Conservation (phyloP, 2,888 invertebrate species). For the Trichopoda pennipes region DNA sequence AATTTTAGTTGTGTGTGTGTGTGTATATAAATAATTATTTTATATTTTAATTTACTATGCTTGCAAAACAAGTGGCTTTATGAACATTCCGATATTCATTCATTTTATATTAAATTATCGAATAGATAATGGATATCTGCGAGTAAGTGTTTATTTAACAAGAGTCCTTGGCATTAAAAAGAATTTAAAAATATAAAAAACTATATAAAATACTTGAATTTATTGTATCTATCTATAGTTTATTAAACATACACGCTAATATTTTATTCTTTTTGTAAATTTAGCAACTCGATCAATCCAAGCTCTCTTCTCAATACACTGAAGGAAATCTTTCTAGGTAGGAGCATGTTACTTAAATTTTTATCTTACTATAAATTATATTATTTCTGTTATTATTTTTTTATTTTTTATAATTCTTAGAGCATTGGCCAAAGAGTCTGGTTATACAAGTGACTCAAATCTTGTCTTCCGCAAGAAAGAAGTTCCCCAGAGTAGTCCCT, state of each 20-base stretch:
- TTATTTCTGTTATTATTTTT: not conserved
- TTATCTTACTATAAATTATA: not conserved
- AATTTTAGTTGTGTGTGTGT: not conserved
- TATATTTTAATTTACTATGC: not conserved
- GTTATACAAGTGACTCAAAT: constrained; percentile 95
- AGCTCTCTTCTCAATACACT: constrained; percentile 84
- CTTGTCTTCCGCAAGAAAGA: constrained; percentile 91
- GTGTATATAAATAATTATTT: not conserved
- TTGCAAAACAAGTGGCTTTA: constrained; percentile 61
- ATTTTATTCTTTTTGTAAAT: constrained; percentile 25
- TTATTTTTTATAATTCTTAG: constrained; percentile 79
- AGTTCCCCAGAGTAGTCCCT: constrained; percentile 83
- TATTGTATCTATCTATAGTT: not conserved
- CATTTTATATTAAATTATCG: constrained; percentile 44
- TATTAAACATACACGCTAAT: not conserved
- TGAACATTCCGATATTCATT: constrained; percentile 55
- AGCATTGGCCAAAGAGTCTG: constrained; percentile 92
- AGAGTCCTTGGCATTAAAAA: not conserved
- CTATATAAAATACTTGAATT: not conserved
- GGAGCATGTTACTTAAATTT: constrained; percentile 67
- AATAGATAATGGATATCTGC: not conserved
- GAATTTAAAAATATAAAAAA: not conserved
- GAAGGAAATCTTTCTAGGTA: constrained; percentile 93
- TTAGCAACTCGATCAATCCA: constrained; percentile 87
- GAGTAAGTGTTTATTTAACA: constrained; percentile 35